Base-by-base conservation (phyloP, 2,113 vertebrate species). In the Neolamprologus toae region DNA sequence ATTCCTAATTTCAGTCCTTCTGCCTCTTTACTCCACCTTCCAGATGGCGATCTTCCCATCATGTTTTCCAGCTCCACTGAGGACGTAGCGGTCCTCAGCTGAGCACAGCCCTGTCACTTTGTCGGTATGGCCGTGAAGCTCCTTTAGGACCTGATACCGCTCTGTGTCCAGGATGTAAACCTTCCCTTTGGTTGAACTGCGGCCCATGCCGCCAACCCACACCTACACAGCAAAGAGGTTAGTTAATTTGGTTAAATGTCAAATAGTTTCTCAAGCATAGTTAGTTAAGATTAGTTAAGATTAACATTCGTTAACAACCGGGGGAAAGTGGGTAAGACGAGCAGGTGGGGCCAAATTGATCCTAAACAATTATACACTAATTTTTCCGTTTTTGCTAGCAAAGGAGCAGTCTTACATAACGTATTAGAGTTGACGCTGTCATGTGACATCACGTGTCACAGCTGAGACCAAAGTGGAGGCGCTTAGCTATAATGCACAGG, bases 41-140 rank as follows among this genome's bases (percentile, higher is more conserved):
- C 99, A 99, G 91, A 99, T 99, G 83, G 98, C 98, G 3, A 99
- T 96, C 93, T 99, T 99, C 3, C 98, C 99, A 7, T 99, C 99
- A 1, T 96, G 96, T 6, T 88, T 93, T 2, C 97, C 98, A 0
- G 98, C 97, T 10, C 99, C 98, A 0, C 98, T 99, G 47, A 99
- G 97, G 85, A 99, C 95, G 0, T 99, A 99, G 3, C 98, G 95
- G 90, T 99, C 97, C 94, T 99, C 98, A 0, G 98, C 98, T 0
- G 98, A 98, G 94, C 98, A 99, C 55, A 99, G 95, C 0, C 98
- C 96, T 80, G 86, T 96, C 81, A 99, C 98, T 0, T 90, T 80
- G 55, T 98, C 98, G 0, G 21, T 8, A 8, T 99, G 99, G 0
- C 98, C 98, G 0, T 97, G 94, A 90, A 99, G 94, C 94, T 99